These are phyloP conservation scores for Chamaea fasciata DNA, from an alignment of 2,113 vertebrate species.

Conservation along the genomic window DNA sequence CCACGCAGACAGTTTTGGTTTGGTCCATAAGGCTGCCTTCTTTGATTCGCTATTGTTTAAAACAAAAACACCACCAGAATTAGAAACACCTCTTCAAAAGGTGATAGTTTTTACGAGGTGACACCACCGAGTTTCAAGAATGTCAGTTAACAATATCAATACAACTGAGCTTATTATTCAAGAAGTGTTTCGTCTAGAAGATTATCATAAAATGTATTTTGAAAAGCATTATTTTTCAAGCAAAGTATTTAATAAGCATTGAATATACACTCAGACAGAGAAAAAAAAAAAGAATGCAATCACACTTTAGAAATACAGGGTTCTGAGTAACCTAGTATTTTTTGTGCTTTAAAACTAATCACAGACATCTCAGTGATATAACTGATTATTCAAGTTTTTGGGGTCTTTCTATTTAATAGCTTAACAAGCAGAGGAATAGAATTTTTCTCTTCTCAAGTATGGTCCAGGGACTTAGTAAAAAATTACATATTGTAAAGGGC, in stretches of 20 bases:
- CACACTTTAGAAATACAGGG: background rate
- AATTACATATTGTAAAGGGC: background rate
- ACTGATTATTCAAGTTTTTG: background rate
- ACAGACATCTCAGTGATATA: background rate
- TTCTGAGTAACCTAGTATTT: background rate
- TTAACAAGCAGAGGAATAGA: background rate
- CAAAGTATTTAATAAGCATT: background rate
- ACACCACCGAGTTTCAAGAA: background rate
- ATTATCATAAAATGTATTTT: background rate
- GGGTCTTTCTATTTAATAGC: background rate
- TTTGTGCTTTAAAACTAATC: background rate
- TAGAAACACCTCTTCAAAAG: background rate
- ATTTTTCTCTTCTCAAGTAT: background rate
- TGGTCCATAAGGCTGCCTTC: constrained; percentile 85
- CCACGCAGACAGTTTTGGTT: constrained; percentile 84
- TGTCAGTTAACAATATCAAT: background rate
- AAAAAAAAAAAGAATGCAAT: background rate
- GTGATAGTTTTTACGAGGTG: background rate
- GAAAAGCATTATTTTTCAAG: background rate
- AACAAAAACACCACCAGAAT: background rate
- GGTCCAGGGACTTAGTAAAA: background rate
- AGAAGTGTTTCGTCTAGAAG: background rate
- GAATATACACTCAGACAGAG: background rate
- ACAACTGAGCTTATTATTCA: background rate
- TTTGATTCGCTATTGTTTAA: constrained; percentile 82